Conservation (phyloP, 2,797 vertebrate genomes). For the Sebastes oblongus region DNA sequence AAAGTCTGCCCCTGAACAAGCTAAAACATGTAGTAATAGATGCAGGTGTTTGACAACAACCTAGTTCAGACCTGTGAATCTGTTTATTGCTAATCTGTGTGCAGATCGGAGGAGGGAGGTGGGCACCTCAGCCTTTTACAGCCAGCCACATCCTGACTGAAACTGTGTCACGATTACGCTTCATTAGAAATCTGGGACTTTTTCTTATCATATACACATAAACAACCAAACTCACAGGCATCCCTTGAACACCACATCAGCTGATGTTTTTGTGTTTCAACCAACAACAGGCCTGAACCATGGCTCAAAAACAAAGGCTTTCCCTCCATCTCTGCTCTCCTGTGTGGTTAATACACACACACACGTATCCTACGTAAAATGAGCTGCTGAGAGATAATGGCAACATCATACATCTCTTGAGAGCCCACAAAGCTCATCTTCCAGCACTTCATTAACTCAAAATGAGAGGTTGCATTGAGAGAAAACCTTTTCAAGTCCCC, state of each 20-base stretch:
- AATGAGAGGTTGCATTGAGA: neutral
- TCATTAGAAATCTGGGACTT: neutral
- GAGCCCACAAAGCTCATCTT: conserved; percentile 22
- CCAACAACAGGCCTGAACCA: conserved; percentile 29
- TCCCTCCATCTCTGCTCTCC: neutral
- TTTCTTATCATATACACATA: neutral
- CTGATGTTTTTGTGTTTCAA: conserved; percentile 40
- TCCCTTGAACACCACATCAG: neutral
- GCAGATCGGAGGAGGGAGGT: neutral
- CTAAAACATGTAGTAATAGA: neutral
- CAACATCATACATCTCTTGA: neutral
- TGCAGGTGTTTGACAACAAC: neutral
- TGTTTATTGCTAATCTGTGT: neutral
- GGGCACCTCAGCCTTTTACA: neutral
- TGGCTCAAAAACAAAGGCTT: neutral
- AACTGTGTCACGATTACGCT: neutral
- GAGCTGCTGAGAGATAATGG: neutral
- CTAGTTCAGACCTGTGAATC: neutral
- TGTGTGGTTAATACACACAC: conserved; percentile 1
- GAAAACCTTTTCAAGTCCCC: conserved; percentile 6
- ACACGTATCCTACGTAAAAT: neutral
- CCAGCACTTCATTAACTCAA: conserved; percentile 18
- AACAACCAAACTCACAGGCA: neutral
- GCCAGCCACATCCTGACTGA: conserved; percentile 17
- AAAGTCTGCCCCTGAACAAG: neutral